These are phyloP conservation scores for Thamnophis sirtalis DNA, from an alignment of 2,113 vertebrate species.

Conservation along the genomic window DNA sequence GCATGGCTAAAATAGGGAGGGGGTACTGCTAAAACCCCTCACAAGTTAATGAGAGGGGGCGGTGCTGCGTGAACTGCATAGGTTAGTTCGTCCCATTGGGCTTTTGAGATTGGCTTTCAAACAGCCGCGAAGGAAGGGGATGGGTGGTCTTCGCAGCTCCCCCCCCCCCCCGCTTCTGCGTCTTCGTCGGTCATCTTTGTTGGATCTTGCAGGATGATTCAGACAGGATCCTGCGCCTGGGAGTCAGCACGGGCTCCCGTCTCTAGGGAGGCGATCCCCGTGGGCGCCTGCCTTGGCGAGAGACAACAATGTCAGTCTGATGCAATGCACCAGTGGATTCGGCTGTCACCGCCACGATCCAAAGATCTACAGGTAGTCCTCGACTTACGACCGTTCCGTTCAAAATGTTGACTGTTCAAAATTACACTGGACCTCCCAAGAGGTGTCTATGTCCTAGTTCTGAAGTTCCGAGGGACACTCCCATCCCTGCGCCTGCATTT, in stretches of 20 bases:
- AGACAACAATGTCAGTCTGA: not conserved
- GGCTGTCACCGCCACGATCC: not conserved
- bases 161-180: not conserved
- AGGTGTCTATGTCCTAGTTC: not conserved
- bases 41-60: not conserved
- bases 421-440: not conserved
- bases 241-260: not conserved
- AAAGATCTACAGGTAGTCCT: not conserved
- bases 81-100: not conserved
- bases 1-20: not conserved
- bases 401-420: not conserved
- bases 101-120: fast-evolving
- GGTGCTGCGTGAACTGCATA: fast-evolving
- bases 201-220: not conserved
- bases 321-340: not conserved
- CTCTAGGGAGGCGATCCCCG: no score
- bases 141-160: not conserved
- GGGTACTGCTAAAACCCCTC: not conserved
- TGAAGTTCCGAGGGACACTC: no score
- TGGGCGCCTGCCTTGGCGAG: not conserved
- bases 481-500: not conserved
- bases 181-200: not conserved
- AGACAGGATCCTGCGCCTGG: no score
- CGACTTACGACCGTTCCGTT: not conserved
- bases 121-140: fast-evolving